Evolutionary conservation across 2,888 invertebrate species (phyloP).

Genomic region (Phasia obesa): DNA sequence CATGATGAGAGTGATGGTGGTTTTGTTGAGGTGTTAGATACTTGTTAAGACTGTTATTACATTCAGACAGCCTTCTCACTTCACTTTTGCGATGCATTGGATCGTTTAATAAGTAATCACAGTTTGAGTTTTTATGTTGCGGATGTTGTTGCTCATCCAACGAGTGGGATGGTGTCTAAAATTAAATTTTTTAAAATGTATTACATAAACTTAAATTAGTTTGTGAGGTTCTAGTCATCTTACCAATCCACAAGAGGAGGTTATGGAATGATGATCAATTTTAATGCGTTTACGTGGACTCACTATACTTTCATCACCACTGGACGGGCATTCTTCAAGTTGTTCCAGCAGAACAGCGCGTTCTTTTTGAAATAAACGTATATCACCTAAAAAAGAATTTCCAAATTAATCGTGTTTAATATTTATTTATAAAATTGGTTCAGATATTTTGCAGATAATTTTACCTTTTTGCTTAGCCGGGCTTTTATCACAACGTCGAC

Average conservation of each 20-base stretch:
- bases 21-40: conserved; percentile 74
- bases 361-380: conserved; percentile 87
- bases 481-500: conserved; percentile 82
- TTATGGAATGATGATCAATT: conserved; percentile 84
- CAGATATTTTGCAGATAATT: background rate
- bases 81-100: conserved; percentile 81
- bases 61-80: conserved; percentile 84
- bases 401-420: background rate
- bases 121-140: conserved; percentile 79
- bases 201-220: background rate
- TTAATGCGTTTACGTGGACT: conserved; percentile 87
- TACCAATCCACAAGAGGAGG: conserved; percentile 79
- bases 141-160: conserved; percentile 72
- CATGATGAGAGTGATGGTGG: conserved; percentile 73
- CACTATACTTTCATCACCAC: conserved; percentile 86
- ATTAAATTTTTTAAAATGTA: background rate
- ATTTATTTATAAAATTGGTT: background rate
- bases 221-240: conserved; percentile 69
- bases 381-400: conserved; percentile 83
- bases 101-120: conserved; percentile 82
- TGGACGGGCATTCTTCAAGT: conserved; percentile 88
- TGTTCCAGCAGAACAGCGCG: conserved; percentile 88
- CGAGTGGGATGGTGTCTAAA: conserved; percentile 75
- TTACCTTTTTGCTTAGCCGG: conserved; percentile 78
- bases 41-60: conserved; percentile 72